Evolutionary conservation across 1,140 invertebrate species (phyloP), one percentile per base, ranked within the genome.

Genomic region (Thalassaphorura encarpata): DNA sequence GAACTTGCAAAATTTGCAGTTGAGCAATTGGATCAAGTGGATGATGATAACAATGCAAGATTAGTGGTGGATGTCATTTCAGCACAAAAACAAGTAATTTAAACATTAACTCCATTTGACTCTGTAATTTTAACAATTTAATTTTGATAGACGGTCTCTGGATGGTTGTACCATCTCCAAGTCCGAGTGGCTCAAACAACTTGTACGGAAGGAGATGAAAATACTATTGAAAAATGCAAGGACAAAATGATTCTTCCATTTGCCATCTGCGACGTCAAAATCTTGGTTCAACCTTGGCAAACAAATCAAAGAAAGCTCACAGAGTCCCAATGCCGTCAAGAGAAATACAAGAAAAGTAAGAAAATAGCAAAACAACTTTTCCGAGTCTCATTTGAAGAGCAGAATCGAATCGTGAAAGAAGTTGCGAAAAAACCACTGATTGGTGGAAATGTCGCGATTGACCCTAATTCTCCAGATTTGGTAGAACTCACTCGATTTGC

Each of bases 1-100:
- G n/a, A n/a, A n/a, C n/a, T 74, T 19, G 69, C 74, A 2, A 58
- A 68, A 45, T 70, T 69, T 58, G 73, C 69, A 4, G 60, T 76
- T 1, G 64, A 70, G 21, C 61, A 68, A 27, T 51, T 76, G 16
- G 75, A 77, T 54, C 60, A 66, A 6, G 61, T 68, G 51, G 70
- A 73, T 43, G 69, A 70, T 28, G 72, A 71, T 50, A 67, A 73
- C 50, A 72, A 69, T 27, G 74, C 70, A 52, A 58, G 70, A 56
- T 58, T 71, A 2, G 56, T 73, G 4, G 51, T 73, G 3, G 67
- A 73, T 24, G 64, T 76, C 23, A 8, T 70, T 3, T 62, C 70
- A 29, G 67, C 66, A n/a, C 68, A 65, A 52, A 67, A 69, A 60
- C 66, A 72, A 60, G 69, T 68, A 56, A n/a, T n/a, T n/a, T n/a